Base-by-base conservation (phyloP, 2,888 invertebrate genomes). In the Hydroisotoma schaefferi region DNA sequence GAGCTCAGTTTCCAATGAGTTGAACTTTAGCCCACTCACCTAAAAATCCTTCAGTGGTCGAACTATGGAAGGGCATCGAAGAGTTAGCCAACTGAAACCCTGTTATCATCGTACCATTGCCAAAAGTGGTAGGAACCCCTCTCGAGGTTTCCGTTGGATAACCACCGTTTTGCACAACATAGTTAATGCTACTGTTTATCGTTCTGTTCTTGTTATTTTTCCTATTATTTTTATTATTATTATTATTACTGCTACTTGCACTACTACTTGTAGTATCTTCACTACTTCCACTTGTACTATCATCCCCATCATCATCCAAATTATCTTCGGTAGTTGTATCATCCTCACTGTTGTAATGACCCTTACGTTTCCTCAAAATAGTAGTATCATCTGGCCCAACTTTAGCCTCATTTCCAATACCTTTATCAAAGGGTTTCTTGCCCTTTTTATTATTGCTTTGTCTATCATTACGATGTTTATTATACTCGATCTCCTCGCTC, bases 21-120 rank as follows among this genome's bases (percentile, higher is more conserved):
- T 67, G 67, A 23, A 67, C 63, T 53, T 63, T 61, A 46, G 67
- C 61, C 67, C 67, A 67, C 47, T 67, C 67, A 20, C 57, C 26
- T 23, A 67, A 46, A 38, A 63, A 67, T 23, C 60, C 61, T 28
- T 66, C 58, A 26, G 59, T 18, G 28, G 33, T 33, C 15, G 46
- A 26, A 4, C 22, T 25, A 3, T 6, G 5, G 5, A 26, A 4
- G 15, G 12, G 18, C 46, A 15, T 6, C 25, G 46, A 20, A 4
- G 46, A 46, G 23, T 8, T 25, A 3, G 46, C 22, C 26, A 22
- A 22, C 4, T 25, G 26, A 15, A 25, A 46, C 4, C 4, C 8
- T 4, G 46, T 4, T 12, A 12, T 12, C 46, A 46, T 46, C 10
- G 46, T 18, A 4, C 12, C 5, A 15, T 6, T 46, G 5, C 23